Conservation (phyloP, 2,113 vertebrate species). For the Zapornia atra region DNA sequence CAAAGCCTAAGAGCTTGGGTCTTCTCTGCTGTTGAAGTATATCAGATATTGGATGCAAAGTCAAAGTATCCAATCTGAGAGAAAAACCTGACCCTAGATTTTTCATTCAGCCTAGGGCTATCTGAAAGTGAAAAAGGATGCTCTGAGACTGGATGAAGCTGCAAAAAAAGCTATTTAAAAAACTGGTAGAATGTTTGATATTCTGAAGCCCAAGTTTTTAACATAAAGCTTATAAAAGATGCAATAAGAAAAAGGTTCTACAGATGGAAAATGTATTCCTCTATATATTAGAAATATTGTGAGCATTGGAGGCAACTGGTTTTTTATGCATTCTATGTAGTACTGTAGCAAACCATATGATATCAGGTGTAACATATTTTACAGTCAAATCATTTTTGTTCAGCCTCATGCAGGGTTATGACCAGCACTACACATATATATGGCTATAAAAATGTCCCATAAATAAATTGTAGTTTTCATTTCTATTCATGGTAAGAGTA, state of each 20-base stretch:
- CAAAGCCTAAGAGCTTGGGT: background rate
- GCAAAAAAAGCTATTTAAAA: background rate
- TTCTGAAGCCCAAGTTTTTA: background rate
- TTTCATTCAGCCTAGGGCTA: background rate
- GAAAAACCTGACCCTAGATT: background rate
- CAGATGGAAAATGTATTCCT: background rate
- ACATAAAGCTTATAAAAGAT: background rate
- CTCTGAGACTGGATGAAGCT: background rate
- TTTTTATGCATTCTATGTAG: background rate
- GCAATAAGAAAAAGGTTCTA: background rate
- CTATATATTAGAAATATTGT: background rate
- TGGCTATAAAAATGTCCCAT: constrained; percentile 56
- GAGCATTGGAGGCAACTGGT: background rate
- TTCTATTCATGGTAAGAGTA: constrained; percentile 52
- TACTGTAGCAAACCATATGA: background rate
- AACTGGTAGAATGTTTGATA: background rate
- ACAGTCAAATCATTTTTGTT: constrained; percentile 34
- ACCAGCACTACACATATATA: background rate
- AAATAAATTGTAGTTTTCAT: constrained; percentile 71
- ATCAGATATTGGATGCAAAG: background rate
- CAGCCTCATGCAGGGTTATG: constrained; percentile 47
- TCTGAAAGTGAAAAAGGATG: background rate
- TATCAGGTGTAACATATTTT: constrained; percentile 42
- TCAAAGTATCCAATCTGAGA: background rate
- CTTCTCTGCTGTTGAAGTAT: background rate